These are phyloP conservation scores for Polietes domitor DNA, from an alignment of 2,888 invertebrate genomes.

Conservation along the genomic window DNA sequence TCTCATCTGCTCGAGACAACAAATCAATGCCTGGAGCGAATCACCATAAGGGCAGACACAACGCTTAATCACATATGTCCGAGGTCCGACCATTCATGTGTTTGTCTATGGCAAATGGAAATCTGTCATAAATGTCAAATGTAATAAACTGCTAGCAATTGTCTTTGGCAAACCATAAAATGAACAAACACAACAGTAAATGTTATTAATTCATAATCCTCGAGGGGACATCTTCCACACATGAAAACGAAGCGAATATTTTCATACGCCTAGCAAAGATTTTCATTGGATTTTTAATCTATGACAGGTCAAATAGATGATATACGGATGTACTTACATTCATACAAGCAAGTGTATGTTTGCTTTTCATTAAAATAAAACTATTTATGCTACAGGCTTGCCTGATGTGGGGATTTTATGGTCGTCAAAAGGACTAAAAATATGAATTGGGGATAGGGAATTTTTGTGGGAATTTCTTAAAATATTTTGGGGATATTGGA, in stretches of 20 bases:
- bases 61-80: constrained; percentile 16
- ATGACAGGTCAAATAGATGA: background rate
- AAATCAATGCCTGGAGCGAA: constrained; percentile 18
- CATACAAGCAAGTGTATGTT: background rate
- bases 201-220: constrained; percentile 21
- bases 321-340: background rate
- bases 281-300: background rate
- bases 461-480: too few relatives aligned
- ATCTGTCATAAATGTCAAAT: constrained; percentile 29
- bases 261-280: background rate
- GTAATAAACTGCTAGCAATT: background rate
- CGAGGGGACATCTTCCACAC: constrained; percentile 10
- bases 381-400: too few relatives aligned
- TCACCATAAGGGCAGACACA: constrained; percentile 1
- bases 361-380: too few relatives aligned
- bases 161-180: background rate
- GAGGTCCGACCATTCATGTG: background rate
- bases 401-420: too few relatives aligned
- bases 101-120: background rate
- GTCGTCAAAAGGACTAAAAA: too few relatives aligned
- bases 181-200: background rate
- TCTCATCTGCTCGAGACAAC: background rate
- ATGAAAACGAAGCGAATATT: background rate
- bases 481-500: too few relatives aligned
- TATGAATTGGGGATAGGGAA: too few relatives aligned